Evolutionary conservation across 2,888 invertebrate genomes (phyloP), one percentile per base, ranked within the genome.

Genomic region (Eupithecia exiguata): DNA sequence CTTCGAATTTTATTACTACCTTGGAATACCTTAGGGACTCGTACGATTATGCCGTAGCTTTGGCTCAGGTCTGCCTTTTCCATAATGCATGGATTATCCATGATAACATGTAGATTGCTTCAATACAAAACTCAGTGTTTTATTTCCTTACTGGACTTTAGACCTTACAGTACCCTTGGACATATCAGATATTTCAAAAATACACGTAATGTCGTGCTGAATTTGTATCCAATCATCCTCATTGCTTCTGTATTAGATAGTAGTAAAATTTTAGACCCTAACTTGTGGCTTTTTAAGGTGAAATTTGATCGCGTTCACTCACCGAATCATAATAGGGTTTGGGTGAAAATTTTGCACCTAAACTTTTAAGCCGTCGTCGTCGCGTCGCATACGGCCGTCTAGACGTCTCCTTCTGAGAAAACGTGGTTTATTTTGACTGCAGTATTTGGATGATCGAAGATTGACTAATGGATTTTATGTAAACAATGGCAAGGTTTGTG

Each of bases 1-100:
- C 72, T 75, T 70, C 70, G 63, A 46, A 18, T 68, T 70, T 72
- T 70, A 68, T 65, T 69, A 71, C 68, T 70, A 73, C 73, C 73
- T 73, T 70, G 73, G 5, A n/a, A 63, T 72, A 67, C 72, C 70
- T 70, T 72, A 68, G 36, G 36, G 63, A 66, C 38, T 25, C 14
- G 62, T 35, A 25, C 14, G 61, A 35, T 67, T 40, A 62, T 62
- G 18, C 62, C 62, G 62, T 7, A 35, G 35, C 35, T 62, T 62
- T 35, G 62, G 35, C 30, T 62, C 35, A 9, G 18, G 62, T 35
- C 18, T 61, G 30, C 1, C 16, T 53, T 21, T 58, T 58, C 1
- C 12, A 58, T 58, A 58, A 21, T 58, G 58, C 58, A 25, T 58
- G 58, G 12, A 58, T 58, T 21, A 53, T 58, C 12, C 25, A 25